These are phyloP conservation scores for Proisotoma minuta DNA, from an alignment of 2,888 invertebrate species.

Conservation along the genomic window DNA sequence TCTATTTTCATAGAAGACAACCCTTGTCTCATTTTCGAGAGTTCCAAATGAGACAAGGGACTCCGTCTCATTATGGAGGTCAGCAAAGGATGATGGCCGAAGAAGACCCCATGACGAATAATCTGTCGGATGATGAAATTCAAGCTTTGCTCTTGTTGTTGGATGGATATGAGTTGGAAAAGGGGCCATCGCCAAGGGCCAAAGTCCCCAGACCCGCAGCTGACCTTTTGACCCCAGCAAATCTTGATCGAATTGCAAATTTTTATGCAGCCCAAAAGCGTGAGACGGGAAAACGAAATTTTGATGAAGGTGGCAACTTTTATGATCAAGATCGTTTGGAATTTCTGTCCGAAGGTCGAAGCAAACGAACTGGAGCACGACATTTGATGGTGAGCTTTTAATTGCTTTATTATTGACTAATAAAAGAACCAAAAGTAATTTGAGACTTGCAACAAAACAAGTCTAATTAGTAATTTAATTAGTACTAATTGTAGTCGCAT, in stretches of 20 bases:
- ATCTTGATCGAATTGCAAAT: conserved; percentile 18
- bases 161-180: conserved; percentile 34
- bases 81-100: not conserved
- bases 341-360: conserved; percentile 30
- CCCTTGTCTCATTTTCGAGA: conserved; percentile 33
- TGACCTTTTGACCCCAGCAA: conserved; percentile 4
- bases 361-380: conserved; percentile 36
- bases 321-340: conserved; percentile 22
- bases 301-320: not conserved
- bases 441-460: too few species aligned
- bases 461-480: too few species aligned
- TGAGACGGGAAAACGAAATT: conserved; percentile 22
- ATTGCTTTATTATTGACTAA: not conserved
- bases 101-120: conserved; percentile 1
- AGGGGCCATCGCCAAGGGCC: not conserved
- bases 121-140: conserved; percentile 35
- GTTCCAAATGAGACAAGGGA: conserved; percentile 12
- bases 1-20: too few species aligned
- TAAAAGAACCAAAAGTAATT: not conserved
- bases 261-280: conserved; percentile 29
- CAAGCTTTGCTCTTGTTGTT: conserved; percentile 33
- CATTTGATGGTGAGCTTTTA: conserved; percentile 1
- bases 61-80: not conserved
- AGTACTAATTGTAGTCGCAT: too few species aligned
- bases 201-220: not conserved